phyloP scores from a whole-genome alignment of 1,140 invertebrate species.

The Dendrolimus kikuchii region DNA sequence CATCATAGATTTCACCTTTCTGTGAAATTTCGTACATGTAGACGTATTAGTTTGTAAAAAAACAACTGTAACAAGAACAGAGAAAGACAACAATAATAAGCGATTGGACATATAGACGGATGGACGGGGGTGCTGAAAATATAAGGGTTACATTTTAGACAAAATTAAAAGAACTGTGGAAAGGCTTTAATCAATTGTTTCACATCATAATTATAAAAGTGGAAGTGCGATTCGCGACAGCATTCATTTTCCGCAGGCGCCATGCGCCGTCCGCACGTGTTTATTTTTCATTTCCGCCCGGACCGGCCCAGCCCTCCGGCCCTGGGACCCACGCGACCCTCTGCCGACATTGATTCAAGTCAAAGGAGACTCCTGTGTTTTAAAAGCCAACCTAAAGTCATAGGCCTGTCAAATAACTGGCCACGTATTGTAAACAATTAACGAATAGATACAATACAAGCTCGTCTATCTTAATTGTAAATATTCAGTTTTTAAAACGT shows the following conservation, averaged over 20 bases:
- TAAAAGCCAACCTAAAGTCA: too few species aligned
- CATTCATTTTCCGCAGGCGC: conserved; percentile 55
- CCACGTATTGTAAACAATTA: too few species aligned
- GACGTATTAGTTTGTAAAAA: too few species aligned
- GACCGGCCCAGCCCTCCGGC: conserved; percentile 30
- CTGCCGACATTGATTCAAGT: conserved; percentile 4
- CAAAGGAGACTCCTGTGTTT: too few species aligned
- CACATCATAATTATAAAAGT: background rate
- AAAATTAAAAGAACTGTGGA: conserved; percentile 1
- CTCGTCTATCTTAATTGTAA: background rate
- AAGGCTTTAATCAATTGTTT: conserved; percentile 19
- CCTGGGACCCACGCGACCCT: conserved; percentile 19
- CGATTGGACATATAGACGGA: too few species aligned
- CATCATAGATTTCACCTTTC: too few species aligned
- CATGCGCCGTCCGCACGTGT: conserved; percentile 56
- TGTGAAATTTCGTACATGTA: too few species aligned
- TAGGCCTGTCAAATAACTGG: too few species aligned
- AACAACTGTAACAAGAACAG: too few species aligned
- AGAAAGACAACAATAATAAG: too few species aligned
- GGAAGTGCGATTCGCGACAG: conserved; percentile 16
- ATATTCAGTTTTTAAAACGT: too few species aligned
- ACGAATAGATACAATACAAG: conserved; percentile 4
- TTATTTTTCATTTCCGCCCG: conserved; percentile 69
- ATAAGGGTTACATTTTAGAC: background rate
- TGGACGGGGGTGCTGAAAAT: too few species aligned